Percentiles rank a stretch among this genome's conserved stretches.
Evolutionary conservation across 2,113 vertebrate genomes (phyloP).

Genomic region (Bubo bubo): DNA sequence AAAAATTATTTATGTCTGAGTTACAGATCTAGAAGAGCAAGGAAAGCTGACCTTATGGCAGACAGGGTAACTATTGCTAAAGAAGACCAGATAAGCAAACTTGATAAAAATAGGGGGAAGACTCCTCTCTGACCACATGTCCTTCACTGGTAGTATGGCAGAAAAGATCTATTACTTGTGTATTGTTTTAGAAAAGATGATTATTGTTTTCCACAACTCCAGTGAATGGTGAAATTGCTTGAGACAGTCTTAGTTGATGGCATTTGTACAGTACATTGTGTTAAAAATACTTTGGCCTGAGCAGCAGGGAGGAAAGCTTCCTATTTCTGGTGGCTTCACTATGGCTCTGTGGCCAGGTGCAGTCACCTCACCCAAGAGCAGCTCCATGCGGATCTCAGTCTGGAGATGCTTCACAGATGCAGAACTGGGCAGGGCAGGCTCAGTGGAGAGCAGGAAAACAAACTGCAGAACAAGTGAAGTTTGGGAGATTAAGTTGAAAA

Average conservation of each 20-base stretch:
- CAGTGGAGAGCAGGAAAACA: neutral
- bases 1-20: neutral
- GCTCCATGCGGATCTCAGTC: neutral
- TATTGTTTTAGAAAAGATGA: neutral
- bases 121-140: neutral
- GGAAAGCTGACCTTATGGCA: neutral
- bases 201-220: neutral
- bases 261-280: neutral
- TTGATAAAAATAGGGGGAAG: neutral
- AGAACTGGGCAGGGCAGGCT: neutral
- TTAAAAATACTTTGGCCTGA: neutral
- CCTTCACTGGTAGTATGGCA: neutral
- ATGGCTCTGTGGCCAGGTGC: neutral
- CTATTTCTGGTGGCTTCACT: neutral
- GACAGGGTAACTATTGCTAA: neutral
- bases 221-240: neutral
- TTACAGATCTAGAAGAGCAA: neutral
- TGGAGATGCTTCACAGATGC: neutral
- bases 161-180: neutral
- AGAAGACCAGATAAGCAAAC: neutral
- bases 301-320: neutral
- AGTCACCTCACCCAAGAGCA: neutral
- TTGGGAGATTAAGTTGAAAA: neutral
- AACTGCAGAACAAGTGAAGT: neutral
- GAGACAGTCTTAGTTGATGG: neutral